These are phyloP conservation scores for Hemiprocne comata DNA, from an alignment of 2,113 vertebrate genomes.

Conservation along the genomic window DNA sequence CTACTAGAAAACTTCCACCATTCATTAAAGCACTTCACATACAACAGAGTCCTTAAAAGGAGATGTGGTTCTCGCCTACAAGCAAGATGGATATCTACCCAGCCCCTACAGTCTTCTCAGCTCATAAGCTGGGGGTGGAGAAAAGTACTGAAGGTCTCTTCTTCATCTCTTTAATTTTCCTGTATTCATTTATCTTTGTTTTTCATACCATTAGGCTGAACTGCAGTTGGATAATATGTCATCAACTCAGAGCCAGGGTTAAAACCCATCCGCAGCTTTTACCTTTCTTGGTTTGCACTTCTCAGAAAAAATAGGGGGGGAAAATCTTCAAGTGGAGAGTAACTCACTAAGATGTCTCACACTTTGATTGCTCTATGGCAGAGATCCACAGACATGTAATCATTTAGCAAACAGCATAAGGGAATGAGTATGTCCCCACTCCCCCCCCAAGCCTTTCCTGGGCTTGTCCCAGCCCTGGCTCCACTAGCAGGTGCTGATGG, in stretches of 20 bases:
- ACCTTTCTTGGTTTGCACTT: neutral
- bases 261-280: neutral
- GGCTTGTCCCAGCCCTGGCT: neutral
- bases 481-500: neutral
- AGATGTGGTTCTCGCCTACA: neutral
- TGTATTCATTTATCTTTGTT: neutral
- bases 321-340: neutral
- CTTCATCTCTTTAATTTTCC: neutral
- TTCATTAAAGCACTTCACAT: neutral
- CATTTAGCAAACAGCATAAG: neutral
- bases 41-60: constrained; percentile 26
- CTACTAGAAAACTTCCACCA: constrained; percentile 19
- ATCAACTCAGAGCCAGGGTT: neutral
- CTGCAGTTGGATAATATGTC: neutral
- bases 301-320: neutral
- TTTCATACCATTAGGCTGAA: neutral
- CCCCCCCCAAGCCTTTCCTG: neutral
- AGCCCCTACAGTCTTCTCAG: neutral
- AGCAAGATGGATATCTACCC: neutral
- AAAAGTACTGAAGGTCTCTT: neutral
- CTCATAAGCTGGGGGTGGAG: neutral
- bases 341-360: neutral
- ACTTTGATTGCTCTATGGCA: neutral
- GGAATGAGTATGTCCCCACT: neutral
- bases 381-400: neutral